Percentiles rank a stretch among this genome's conserved stretches.
These are phyloP conservation scores for Vesta saturnalis DNA, from an alignment of 2,888 invertebrate species.

Conservation along the genomic window DNA sequence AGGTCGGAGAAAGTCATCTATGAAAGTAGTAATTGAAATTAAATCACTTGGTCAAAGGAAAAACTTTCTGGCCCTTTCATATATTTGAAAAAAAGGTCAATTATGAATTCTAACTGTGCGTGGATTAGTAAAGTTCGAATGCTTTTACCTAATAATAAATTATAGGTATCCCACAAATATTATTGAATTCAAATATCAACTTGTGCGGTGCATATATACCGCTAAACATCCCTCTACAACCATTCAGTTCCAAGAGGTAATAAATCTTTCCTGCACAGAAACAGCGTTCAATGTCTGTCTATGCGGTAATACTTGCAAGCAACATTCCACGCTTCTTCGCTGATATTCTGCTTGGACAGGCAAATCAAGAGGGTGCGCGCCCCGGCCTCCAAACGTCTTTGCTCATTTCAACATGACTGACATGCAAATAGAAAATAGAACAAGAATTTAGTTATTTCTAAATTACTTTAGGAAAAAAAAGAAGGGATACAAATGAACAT, in stretches of 20 bases:
- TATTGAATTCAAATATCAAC: slow-evolving; percentile 53
- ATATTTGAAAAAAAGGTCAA: too few relatives aligned
- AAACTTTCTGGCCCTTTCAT: too few relatives aligned
- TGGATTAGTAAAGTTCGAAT: neutral
- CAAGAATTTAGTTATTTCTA: slow-evolving; percentile 56
- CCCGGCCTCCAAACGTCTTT: slow-evolving; percentile 53
- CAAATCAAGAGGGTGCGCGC: slow-evolving; percentile 42
- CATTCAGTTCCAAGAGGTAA: slow-evolving; percentile 57
- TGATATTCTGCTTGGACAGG: slow-evolving; percentile 46
- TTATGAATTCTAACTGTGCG: neutral
- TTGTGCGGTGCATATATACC: slow-evolving; percentile 58
- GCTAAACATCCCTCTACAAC: slow-evolving; percentile 58
- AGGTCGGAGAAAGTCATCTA: slow-evolving; percentile 35
- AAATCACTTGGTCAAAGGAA: too few relatives aligned
- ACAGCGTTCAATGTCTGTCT: slow-evolving; percentile 47
- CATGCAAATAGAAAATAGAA: slow-evolving; percentile 59
- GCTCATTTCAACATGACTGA: slow-evolving; percentile 56
- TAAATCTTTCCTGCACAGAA: slow-evolving; percentile 55
- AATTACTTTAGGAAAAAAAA: slow-evolving; percentile 44
- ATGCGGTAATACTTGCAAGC: slow-evolving; percentile 47
- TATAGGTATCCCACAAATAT: slow-evolving; percentile 3
- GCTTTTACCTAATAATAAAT: neutral
- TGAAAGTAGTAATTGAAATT: slow-evolving; percentile 20
- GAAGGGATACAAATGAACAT: neutral
- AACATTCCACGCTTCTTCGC: slow-evolving; percentile 47